These are phyloP conservation scores for Latrodectus hesperus DNA, from an alignment of 2,888 invertebrate genomes.

Conservation along the genomic window DNA sequence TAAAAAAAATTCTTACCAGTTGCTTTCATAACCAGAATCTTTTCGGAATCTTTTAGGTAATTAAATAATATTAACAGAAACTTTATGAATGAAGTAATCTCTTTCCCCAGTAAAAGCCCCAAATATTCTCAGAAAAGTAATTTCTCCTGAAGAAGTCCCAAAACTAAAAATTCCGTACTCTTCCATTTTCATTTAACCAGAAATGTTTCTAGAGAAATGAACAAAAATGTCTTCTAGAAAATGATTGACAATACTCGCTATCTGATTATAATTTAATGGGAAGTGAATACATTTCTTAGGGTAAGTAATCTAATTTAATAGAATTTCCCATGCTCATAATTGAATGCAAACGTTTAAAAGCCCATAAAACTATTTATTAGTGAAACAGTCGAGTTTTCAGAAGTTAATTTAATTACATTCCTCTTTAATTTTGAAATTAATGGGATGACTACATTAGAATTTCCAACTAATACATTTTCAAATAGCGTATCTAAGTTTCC, in stretches of 20 bases:
- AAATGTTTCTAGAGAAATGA: background rate
- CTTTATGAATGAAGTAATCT: background rate
- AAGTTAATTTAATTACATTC: conserved; percentile 56
- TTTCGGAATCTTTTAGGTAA: background rate
- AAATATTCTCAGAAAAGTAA: background rate
- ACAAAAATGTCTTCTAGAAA: conserved; percentile 19
- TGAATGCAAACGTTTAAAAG: conserved; percentile 23
- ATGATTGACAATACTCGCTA: conserved; percentile 42
- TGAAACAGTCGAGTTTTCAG: conserved; percentile 35
- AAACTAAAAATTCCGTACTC: background rate
- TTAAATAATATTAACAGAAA: conserved; percentile 5
- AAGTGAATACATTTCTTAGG: conserved; percentile 22
- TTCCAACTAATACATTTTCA: too few species aligned
- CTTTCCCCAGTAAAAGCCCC: background rate
- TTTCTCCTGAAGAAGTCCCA: background rate
- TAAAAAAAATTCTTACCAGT: background rate
- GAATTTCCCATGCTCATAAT: conserved; percentile 32
- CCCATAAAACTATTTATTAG: conserved; percentile 17
- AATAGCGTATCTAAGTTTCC: too few species aligned
- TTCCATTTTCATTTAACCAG: background rate
- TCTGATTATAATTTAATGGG: conserved; percentile 54
- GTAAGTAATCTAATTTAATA: conserved; percentile 50
- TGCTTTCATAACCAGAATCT: background rate
- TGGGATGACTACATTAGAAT: background rate
- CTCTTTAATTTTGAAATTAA: conserved; percentile 4